Evolutionary conservation across 2,888 invertebrate genomes (phyloP).

Genomic region (Psylliodes chrysocephalus): DNA sequence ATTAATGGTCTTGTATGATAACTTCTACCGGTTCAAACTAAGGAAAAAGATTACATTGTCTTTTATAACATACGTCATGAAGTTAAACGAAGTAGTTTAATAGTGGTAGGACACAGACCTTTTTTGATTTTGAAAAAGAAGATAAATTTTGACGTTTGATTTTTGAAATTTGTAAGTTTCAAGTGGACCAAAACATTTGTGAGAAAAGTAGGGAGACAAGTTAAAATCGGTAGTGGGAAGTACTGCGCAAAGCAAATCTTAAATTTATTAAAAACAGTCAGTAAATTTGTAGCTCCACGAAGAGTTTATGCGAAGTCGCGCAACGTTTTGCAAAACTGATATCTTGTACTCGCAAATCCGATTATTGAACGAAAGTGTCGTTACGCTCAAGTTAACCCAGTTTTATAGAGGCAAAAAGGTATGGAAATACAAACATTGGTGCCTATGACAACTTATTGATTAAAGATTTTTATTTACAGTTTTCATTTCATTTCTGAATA

Average conservation of each 20-base stretch:
- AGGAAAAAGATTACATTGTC: too few relatives aligned
- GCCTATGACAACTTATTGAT: conserved; percentile 29
- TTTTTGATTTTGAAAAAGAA: conserved; percentile 3
- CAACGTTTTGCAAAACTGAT: background rate
- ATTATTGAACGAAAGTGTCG: conserved; percentile 6
- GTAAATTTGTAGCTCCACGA: background rate
- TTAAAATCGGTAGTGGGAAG: conserved; percentile 23
- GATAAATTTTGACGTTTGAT: conserved; percentile 21
- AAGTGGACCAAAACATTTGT: conserved; percentile 2
- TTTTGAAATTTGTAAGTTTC: conserved; percentile 11
- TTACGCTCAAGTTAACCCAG: conserved; percentile 1
- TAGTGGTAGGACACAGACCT: too few relatives aligned
- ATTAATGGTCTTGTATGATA: too few relatives aligned
- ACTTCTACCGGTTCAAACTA: too few relatives aligned
- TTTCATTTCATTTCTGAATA: conserved; percentile 58
- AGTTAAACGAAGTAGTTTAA: too few relatives aligned
- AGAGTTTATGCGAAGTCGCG: background rate
- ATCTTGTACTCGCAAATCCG: background rate
- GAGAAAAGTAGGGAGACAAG: conserved; percentile 2
- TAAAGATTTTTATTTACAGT: conserved; percentile 23
- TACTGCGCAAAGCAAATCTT: conserved; percentile 24
- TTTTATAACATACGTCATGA: too few relatives aligned
- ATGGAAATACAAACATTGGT: conserved; percentile 28
- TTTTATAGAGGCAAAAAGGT: conserved; percentile 7
- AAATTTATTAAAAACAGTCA: background rate